phyloP scores from a whole-genome alignment of 2,888 invertebrate species.

The Allophyes oxyacanthae region DNA sequence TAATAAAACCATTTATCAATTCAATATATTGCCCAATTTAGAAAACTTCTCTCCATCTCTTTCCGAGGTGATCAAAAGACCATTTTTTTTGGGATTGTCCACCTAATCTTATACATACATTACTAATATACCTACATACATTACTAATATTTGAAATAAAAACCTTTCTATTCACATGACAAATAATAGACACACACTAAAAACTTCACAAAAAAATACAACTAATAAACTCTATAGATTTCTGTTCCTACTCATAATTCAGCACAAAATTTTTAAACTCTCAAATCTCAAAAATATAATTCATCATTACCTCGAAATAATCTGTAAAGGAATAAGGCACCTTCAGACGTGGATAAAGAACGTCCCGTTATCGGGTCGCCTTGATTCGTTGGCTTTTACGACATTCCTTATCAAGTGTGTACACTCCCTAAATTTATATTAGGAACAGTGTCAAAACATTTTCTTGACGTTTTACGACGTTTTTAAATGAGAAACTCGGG shows the following conservation, averaged over 20 bases:
- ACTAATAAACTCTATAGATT: too few relatives aligned
- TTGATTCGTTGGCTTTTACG: conserved; percentile 60
- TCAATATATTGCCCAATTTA: too few relatives aligned
- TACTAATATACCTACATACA: too few relatives aligned
- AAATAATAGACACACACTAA: neutral
- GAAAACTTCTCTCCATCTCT: too few relatives aligned
- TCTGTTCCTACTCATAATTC: too few relatives aligned
- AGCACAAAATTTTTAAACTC: neutral
- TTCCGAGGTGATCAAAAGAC: too few relatives aligned
- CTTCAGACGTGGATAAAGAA: conserved; percentile 37
- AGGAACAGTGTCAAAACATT: conserved; percentile 77
- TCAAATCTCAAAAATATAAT: conserved; percentile 23
- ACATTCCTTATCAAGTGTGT: conserved; percentile 58
- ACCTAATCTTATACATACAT: too few relatives aligned
- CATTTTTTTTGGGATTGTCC: too few relatives aligned
- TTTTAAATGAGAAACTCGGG: conserved; percentile 73
- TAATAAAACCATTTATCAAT: too few relatives aligned
- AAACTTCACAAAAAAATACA: too few relatives aligned
- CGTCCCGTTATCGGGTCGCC: conserved; percentile 49
- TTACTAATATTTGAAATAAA: too few relatives aligned
- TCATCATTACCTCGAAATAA: conserved; percentile 44
- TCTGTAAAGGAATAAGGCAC: conserved; percentile 41
- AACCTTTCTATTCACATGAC: too few relatives aligned
- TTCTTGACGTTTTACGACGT: conserved; percentile 73
- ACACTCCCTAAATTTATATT: conserved; percentile 65